Evolutionary conservation across 2,797 vertebrate species (phyloP).

Genomic region (Ctenopoma multispine): DNA sequence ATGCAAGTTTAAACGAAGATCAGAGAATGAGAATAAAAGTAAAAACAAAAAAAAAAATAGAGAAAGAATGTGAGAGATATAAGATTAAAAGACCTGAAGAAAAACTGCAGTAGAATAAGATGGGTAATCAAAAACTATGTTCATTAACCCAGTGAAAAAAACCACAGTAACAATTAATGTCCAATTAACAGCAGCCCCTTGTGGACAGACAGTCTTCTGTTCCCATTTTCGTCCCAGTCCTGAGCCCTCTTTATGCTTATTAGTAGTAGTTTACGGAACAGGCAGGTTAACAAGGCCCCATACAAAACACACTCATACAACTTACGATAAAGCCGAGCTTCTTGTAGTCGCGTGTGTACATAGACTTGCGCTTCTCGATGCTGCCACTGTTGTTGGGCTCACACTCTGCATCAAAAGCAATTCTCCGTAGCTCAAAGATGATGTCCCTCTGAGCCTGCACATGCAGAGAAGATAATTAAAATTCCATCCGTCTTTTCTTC

Average conservation of each 20-base stretch:
- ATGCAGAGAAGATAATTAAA: slow-evolving; percentile 47
- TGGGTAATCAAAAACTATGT: neutral
- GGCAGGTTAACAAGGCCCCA: neutral
- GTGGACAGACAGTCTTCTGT: neutral
- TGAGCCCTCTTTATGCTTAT: slow-evolving; percentile 3
- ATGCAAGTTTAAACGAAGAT: neutral
- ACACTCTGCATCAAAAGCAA: slow-evolving; percentile 94
- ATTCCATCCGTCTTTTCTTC: slow-evolving; percentile 30
- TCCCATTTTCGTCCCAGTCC: slow-evolving; percentile 8
- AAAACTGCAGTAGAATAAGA: neutral
- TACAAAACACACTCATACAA: slow-evolving; percentile 44
- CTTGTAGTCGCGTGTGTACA: slow-evolving; percentile 99
- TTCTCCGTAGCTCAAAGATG: slow-evolving; percentile 97
- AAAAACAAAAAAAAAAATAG: neutral
- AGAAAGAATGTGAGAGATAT: neutral
- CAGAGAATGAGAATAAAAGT: too few species aligned
- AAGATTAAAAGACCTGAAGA: slow-evolving; percentile 13
- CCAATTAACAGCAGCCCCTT: slow-evolving; percentile 43
- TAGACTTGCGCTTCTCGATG: slow-evolving; percentile 98
- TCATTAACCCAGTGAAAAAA: neutral
- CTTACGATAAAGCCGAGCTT: slow-evolving; percentile 99
- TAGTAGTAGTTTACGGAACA: neutral
- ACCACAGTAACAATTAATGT: neutral
- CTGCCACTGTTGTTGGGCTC: slow-evolving; percentile 94
- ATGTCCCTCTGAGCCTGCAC: slow-evolving; percentile 96